A percentile compares a stretch with the other conserved stretches of the same genome.
Evolutionary conservation across 2,888 invertebrate genomes (phyloP).

Genomic region (Epinotia nisella): DNA sequence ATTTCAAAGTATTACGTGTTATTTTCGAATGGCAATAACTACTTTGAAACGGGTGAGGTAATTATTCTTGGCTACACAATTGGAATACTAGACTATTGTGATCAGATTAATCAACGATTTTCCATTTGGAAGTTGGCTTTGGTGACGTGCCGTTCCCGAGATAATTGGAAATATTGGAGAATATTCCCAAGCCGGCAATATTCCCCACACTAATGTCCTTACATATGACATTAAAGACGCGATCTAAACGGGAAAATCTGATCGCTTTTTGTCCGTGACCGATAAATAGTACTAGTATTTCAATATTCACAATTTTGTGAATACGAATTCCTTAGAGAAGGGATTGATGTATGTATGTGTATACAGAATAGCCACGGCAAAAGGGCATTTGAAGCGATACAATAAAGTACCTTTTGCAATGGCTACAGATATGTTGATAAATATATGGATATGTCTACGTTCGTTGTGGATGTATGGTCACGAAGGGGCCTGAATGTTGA

Average conservation of each 20-base stretch:
- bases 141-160: no score
- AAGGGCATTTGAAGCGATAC: not conserved
- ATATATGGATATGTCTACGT: slow-evolving; percentile 26
- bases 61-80: slow-evolving; percentile 1
- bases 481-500: slow-evolving; percentile 28
- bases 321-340: slow-evolving; percentile 19
- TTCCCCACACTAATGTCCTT: no score
- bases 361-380: slow-evolving; percentile 23
- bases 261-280: not conserved
- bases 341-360: slow-evolving; percentile 36
- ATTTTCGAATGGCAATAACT: not conserved
- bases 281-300: slow-evolving; percentile 17
- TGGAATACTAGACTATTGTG: slow-evolving; percentile 5
- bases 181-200: no score
- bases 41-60: slow-evolving; percentile 1
- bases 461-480: slow-evolving; percentile 27
- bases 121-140: no score
- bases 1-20: not conserved
- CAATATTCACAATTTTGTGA: slow-evolving; percentile 12
- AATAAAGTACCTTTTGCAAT: slow-evolving; percentile 2
- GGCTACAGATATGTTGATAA: slow-evolving; percentile 26
- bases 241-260: not conserved
- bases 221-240: no score
- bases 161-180: no score
- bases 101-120: no score